These are phyloP conservation scores for Clytia hemisphaerica DNA, from an alignment of 30 jellyfish, hydroid and myxozoan genomes.

Conservation along the genomic window DNA sequence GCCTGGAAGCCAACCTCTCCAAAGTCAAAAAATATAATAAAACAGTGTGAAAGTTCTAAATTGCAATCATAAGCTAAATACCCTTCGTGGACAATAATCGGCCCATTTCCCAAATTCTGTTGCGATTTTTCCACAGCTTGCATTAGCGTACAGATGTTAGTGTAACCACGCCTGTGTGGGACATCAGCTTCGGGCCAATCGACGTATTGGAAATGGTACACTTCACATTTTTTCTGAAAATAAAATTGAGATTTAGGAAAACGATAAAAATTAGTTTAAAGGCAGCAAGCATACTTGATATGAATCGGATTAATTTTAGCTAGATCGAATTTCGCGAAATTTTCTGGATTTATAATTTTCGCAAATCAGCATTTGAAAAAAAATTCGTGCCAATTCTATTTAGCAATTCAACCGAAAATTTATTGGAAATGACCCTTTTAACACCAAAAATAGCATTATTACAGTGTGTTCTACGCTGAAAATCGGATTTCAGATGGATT, in stretches of 20 bases:
- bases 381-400: no score
- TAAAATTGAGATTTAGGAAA: background rate
- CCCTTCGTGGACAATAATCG: slow-evolving; percentile 58
- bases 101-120: slow-evolving; percentile 77
- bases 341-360: background rate
- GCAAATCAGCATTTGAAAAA: background rate
- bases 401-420: no score
- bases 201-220: slow-evolving; percentile 65
- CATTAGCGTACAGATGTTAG: slow-evolving; percentile 54
- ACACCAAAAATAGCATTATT: no score
- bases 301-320: background rate
- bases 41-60: background rate
- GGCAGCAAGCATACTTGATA: background rate
- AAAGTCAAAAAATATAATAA: background rate
- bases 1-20: background rate
- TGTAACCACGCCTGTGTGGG: slow-evolving; percentile 50
- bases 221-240: slow-evolving; percentile 50
- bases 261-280: background rate
- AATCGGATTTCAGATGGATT: no score
- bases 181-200: slow-evolving; percentile 82
- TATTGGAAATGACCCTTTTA: no score
- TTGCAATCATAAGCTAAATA: background rate
- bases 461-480: no score
- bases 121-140: slow-evolving; percentile 75
- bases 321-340: background rate